Percentiles rank a stretch among this genome's conserved stretches.
Conservation (phyloP, 2,888 invertebrate species). For the Ctena decussata region DNA sequence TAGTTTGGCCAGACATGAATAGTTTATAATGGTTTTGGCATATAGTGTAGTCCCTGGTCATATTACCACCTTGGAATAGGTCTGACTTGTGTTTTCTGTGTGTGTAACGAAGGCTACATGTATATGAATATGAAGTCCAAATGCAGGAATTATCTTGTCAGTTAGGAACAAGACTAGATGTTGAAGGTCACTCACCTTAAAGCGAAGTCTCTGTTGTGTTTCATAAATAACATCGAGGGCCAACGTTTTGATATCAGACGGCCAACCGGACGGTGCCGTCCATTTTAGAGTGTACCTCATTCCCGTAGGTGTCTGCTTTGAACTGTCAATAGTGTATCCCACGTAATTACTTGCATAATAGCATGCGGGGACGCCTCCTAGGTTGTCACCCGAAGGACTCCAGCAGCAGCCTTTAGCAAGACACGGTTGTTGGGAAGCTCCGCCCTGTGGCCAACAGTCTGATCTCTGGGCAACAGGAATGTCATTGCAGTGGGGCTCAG, state of each 20-base stretch:
- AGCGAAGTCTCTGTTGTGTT: conserved; percentile 65
- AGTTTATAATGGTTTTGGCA: too few relatives aligned
- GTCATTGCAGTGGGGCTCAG: conserved; percentile 38
- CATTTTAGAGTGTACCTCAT: conserved; percentile 58
- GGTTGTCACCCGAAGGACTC: conserved; percentile 31
- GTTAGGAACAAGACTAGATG: too few relatives aligned
- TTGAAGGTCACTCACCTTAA: conserved; percentile 78
- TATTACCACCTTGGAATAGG: too few relatives aligned
- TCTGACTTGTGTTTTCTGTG: too few relatives aligned
- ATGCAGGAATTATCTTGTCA: too few relatives aligned
- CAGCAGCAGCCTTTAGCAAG: conserved; percentile 74
- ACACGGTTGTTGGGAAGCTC: conserved; percentile 61
- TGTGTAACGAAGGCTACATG: too few relatives aligned
- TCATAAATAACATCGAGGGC: conserved; percentile 70
- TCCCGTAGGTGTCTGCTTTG: conserved; percentile 48
- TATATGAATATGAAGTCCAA: too few relatives aligned
- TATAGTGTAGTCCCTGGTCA: too few relatives aligned
- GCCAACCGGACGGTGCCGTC: conserved; percentile 65
- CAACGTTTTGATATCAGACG: conserved; percentile 67
- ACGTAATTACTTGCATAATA: conserved; percentile 70
- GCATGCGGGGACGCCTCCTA: conserved; percentile 71
- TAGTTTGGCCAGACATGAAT: too few relatives aligned
- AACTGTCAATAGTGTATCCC: conserved; percentile 65
- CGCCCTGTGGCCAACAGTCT: conserved; percentile 74
- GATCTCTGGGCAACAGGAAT: conserved; percentile 52